phyloP scores from a whole-genome alignment of 2,113 vertebrate genomes.

The Lichenostomus cassidix region DNA sequence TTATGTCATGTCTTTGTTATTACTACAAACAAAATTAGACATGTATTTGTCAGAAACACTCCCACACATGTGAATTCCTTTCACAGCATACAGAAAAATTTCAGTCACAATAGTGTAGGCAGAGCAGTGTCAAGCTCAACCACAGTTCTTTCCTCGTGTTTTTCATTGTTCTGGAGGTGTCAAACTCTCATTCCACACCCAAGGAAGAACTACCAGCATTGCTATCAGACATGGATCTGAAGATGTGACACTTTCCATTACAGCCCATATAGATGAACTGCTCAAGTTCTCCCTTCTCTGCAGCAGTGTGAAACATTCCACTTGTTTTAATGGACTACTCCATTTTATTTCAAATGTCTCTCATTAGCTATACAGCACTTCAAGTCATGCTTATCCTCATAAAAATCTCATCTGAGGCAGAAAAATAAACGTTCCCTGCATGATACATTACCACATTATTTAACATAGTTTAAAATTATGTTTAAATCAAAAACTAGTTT shows the following conservation, averaged over 20 bases:
- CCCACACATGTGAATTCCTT: not conserved
- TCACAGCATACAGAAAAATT: conserved; percentile 3
- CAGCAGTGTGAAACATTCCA: not conserved
- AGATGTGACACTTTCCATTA: not conserved
- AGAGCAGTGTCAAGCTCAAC: not conserved
- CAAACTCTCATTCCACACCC: not conserved
- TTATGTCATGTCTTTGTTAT: conserved; percentile 5
- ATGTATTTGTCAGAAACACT: conserved; percentile 7
- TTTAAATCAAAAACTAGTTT: conserved; percentile 6
- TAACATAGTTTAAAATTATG: not conserved
- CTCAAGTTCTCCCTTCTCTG: not conserved
- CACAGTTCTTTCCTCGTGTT: not conserved
- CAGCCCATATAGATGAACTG: fast-evolving
- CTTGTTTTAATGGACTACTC: not conserved
- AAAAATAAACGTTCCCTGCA: conserved; percentile 8
- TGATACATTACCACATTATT: not conserved
- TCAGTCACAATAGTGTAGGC: not conserved
- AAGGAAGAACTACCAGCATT: not conserved
- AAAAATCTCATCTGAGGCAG: not conserved
- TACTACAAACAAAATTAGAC: conserved; percentile 38
- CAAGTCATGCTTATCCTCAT: not conserved
- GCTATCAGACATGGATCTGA: not conserved
- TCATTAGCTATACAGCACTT: not conserved
- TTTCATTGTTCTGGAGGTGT: not conserved
- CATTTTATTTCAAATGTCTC: not conserved